phyloP scores from a whole-genome alignment of 2,888 invertebrate genomes.

The Brachyptera risi region DNA sequence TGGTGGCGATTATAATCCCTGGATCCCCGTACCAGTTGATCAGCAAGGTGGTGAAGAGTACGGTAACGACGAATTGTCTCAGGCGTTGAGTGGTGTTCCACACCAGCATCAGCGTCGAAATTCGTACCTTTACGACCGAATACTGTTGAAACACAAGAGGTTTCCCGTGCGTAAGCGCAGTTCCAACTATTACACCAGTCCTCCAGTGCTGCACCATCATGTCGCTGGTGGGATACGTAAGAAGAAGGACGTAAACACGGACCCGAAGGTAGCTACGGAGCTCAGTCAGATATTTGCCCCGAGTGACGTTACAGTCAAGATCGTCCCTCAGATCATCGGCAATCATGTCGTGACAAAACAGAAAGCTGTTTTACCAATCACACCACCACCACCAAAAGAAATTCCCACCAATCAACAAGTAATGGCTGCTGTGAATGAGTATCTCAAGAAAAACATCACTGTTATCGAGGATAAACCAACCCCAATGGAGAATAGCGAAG shows the following conservation, averaged over 20 bases:
- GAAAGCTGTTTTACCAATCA: constrained; percentile 11
- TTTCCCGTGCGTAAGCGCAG: constrained; percentile 67
- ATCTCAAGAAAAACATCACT: not conserved
- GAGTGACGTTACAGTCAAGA: not conserved
- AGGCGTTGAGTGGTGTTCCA: not conserved
- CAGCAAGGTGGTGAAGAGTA: not conserved
- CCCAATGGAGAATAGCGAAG: constrained; percentile 1
- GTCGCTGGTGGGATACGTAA: constrained; percentile 33
- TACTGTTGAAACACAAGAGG: constrained; percentile 46
- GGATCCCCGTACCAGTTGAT: not conserved
- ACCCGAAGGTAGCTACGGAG: constrained; percentile 58
- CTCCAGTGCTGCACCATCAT: constrained; percentile 33
- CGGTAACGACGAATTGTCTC: not conserved
- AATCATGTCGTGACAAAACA: constrained; percentile 16
- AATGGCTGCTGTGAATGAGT: not conserved
- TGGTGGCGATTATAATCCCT: no score
- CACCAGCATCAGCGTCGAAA: not conserved
- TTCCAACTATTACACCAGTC: constrained; percentile 41
- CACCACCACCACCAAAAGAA: constrained; percentile 2
- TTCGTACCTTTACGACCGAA: not conserved
- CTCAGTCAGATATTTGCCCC: constrained; percentile 63
- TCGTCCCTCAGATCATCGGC: constrained; percentile 10
- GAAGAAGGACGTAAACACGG: constrained; percentile 21
- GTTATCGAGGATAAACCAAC: not conserved
- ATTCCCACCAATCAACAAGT: not conserved